Evolutionary conservation across 2,888 invertebrate species (phyloP).

Genomic region (Electrophaes corylata): DNA sequence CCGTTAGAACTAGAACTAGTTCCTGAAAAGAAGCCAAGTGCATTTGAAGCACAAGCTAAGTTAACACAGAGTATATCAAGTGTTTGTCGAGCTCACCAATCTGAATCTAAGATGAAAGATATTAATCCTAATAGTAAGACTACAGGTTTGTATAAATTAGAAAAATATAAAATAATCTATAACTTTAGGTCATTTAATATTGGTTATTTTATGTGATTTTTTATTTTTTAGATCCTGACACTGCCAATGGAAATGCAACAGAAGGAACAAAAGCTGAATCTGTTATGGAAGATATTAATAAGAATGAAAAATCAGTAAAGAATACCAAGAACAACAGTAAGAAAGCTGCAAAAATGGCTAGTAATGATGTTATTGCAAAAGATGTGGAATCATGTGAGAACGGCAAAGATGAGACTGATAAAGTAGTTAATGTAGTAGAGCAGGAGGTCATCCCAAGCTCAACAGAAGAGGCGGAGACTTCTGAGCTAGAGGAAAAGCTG

Average conservation of each 20-base stretch:
- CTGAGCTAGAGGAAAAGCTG: slow-evolving; percentile 43
- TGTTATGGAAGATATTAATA: slow-evolving; percentile 72
- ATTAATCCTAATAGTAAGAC: slow-evolving; percentile 72
- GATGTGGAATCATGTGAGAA: slow-evolving; percentile 71
- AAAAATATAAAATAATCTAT: background rate
- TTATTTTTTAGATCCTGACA: slow-evolving; percentile 63
- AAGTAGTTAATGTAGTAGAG: slow-evolving; percentile 68
- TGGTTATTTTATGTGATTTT: background rate
- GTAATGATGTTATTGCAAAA: slow-evolving; percentile 56
- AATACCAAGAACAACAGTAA: slow-evolving; percentile 68
- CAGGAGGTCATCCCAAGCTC: slow-evolving; percentile 47
- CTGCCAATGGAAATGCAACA: slow-evolving; percentile 72
- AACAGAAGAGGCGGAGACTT: slow-evolving; percentile 45
- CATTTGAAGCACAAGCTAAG: slow-evolving; percentile 76
- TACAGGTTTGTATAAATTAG: slow-evolving; percentile 59
- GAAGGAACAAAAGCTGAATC: slow-evolving; percentile 63
- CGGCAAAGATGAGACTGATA: slow-evolving; percentile 81
- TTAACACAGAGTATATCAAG: slow-evolving; percentile 75
- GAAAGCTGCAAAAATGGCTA: slow-evolving; percentile 64
- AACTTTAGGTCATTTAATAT: background rate
- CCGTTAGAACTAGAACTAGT: slow-evolving; percentile 42
- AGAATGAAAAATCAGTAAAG: slow-evolving; percentile 73
- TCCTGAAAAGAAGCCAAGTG: slow-evolving; percentile 61
- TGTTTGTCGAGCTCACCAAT: slow-evolving; percentile 63
- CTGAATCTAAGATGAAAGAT: slow-evolving; percentile 78